These are phyloP conservation scores for Ormyrus thymus DNA, from an alignment of 2,888 invertebrate species.

Conservation along the genomic window DNA sequence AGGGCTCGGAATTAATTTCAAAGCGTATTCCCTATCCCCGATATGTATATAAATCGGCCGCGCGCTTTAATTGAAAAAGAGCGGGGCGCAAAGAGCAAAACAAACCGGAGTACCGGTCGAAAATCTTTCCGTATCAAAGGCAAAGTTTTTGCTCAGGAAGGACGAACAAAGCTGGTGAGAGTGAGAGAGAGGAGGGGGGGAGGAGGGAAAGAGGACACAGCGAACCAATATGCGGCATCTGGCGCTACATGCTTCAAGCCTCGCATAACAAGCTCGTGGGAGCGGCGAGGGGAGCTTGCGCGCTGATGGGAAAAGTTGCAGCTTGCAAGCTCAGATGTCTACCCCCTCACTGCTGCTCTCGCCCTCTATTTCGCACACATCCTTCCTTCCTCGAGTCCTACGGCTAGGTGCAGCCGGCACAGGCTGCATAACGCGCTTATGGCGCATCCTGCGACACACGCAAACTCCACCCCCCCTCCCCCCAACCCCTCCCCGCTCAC, in stretches of 20 bases:
- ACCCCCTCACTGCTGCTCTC: constrained; percentile 38
- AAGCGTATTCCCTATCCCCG: too few species aligned
- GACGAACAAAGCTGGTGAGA: neutral
- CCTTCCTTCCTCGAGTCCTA: constrained; percentile 56
- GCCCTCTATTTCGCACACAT: constrained; percentile 43
- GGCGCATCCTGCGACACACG: constrained; percentile 46
- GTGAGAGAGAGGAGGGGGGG: neutral
- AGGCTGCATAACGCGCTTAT: constrained; percentile 44
- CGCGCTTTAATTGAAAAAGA: too few species aligned
- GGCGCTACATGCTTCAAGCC: constrained; percentile 73
- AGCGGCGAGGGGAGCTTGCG: constrained; percentile 62
- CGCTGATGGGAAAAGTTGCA: constrained; percentile 74
- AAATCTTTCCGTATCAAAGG: constrained; percentile 18
- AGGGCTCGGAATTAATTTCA: too few species aligned
- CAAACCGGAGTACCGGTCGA: neutral
- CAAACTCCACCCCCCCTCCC: constrained; percentile 8
- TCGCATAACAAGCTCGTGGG: constrained; percentile 71
- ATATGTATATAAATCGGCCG: too few species aligned
- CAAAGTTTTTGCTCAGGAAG: neutral
- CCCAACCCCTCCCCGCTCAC: neutral
- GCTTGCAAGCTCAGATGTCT: constrained; percentile 68
- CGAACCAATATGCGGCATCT: constrained; percentile 68
- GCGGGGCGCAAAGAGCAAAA: neutral
- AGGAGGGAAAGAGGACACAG: neutral
- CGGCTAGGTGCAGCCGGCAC: constrained; percentile 31